Evolutionary conservation across 92 coral and sea anemone genomes (phyloP).

Genomic region (Scolanthus callimorphus): DNA sequence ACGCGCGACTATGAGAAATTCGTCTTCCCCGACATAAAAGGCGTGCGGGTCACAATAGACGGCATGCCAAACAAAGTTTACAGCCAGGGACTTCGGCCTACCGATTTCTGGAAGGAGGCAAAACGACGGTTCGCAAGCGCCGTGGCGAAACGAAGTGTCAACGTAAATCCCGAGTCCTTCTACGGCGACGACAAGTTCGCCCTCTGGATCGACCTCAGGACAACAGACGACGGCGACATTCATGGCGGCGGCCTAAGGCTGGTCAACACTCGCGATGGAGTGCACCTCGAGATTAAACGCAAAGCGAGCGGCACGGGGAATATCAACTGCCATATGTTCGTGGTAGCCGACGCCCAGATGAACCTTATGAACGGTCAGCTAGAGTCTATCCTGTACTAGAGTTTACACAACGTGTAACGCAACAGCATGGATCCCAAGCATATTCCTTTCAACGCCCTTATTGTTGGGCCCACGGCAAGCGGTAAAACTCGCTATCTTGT

Average conservation of each 20-base stretch:
- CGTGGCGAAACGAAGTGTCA: no score
- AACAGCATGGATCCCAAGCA: conserved; percentile 3
- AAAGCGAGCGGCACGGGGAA: conserved; percentile 22
- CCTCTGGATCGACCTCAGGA: conserved; percentile 21
- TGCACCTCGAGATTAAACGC: conserved; percentile 23
- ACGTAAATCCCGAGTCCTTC: conserved; percentile 1
- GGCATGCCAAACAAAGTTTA: conserved; percentile 32
- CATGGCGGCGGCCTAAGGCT: conserved; percentile 30
- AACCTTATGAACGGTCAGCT: conserved; percentile 11
- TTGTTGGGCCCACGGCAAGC: conserved; percentile 23
- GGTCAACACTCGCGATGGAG: conserved; percentile 22
- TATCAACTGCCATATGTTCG: conserved; percentile 11
- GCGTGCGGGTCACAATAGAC: conserved; percentile 12
- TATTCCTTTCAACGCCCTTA: conserved; percentile 13
- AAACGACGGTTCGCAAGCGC: conserved; percentile 5
- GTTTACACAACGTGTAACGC: neutral
- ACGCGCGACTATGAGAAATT: conserved; percentile 11
- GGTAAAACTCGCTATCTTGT: conserved; percentile 27
- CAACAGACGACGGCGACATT: conserved; percentile 2
- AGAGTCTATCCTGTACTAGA: conserved; percentile 15
- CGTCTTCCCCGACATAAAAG: conserved; percentile 18
- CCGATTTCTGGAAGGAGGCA: conserved; percentile 15
- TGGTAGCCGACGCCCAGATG: conserved; percentile 17
- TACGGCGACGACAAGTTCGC: no score
- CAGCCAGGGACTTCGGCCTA: conserved; percentile 2